A percentile compares a stretch with the other conserved stretches of the same genome.
These are phyloP conservation scores for Oreocharis arfaki DNA, from an alignment of 2,113 vertebrate genomes.

Conservation along the genomic window DNA sequence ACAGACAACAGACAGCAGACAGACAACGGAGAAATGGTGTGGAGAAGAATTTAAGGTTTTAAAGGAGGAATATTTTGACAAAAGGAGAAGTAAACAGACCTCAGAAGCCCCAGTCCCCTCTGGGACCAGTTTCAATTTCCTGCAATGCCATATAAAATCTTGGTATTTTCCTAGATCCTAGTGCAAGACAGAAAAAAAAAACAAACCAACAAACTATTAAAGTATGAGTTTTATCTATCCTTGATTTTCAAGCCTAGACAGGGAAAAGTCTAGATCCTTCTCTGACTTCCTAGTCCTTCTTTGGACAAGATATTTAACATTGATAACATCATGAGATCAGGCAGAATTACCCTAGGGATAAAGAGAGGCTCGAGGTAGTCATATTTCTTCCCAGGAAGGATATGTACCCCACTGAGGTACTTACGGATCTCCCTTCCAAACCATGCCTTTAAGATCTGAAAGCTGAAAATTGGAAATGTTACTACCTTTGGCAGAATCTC, in stretches of 20 bases:
- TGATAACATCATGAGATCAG: neutral
- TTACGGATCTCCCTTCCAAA: neutral
- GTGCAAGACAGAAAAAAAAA: accelerated
- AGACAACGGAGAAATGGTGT: neutral
- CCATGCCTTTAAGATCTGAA: neutral
- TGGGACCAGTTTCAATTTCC: neutral
- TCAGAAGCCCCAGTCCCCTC: neutral
- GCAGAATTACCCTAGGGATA: neutral
- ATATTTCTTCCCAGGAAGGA: neutral
- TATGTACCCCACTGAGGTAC: neutral
- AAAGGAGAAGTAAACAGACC: neutral
- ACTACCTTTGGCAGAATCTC: neutral
- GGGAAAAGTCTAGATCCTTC: neutral
- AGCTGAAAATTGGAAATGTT: neutral
- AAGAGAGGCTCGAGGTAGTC: neutral
- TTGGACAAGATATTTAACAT: neutral
- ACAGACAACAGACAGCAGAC: neutral
- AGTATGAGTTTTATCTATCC: neutral
- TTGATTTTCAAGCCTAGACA: neutral
- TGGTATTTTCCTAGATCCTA: neutral
- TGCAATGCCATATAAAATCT: accelerated
- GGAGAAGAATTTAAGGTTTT: neutral
- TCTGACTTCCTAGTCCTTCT: neutral
- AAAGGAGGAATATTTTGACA: neutral
- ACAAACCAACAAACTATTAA: neutral